Evolutionary conservation across 2,113 vertebrate species (phyloP), one percentile per base, ranked within the genome.

Genomic region (Malurus cyaneus): DNA sequence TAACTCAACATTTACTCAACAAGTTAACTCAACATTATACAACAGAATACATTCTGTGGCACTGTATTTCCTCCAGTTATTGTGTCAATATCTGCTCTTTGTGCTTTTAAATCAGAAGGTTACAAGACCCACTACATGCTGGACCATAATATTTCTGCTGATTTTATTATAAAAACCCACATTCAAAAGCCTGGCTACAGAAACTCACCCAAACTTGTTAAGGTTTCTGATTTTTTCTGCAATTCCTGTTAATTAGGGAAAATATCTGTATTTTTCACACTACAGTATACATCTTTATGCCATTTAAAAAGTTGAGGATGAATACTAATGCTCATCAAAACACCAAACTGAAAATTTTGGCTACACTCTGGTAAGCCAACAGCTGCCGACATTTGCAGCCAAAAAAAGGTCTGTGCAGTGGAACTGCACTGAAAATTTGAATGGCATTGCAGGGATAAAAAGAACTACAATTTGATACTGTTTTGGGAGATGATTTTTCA

Each of bases 361-460:
- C 80, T 79, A 69, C 54, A 74, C 24, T 62, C 31, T 86, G 71
- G 74, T 93, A 66, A 89, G 59, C 80, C 73, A 94, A 80, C 73
- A 96, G 86, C 85, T 94, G 88, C 66, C 65, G 49, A 69, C 17
- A 20, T 67, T 93, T 89, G 61, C 78, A 96, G 91, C 90, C 90
- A 95, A 65, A 89, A 89, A 93, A 86, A 62, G 36, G 69, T 78
- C 73, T 67, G 15, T 53, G 56, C 46, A 77, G 61, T 96, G 42
- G 46, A 92, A 83, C 61, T 36, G 82, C 67, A 64, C 49, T 53
- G 83, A 79, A 49, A 94, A 96, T 71, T 73, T 91, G 60, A 93
- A 86, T 70, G 36, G n/a, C 11, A 62, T 47, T 91, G 49, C 54
- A 82, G 65, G 72, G 77, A 94, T 66, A 69, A 84, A 93, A 69